These are phyloP conservation scores for Meiosimyza platycephala DNA, from an alignment of 2,888 invertebrate genomes.

Conservation along the genomic window DNA sequence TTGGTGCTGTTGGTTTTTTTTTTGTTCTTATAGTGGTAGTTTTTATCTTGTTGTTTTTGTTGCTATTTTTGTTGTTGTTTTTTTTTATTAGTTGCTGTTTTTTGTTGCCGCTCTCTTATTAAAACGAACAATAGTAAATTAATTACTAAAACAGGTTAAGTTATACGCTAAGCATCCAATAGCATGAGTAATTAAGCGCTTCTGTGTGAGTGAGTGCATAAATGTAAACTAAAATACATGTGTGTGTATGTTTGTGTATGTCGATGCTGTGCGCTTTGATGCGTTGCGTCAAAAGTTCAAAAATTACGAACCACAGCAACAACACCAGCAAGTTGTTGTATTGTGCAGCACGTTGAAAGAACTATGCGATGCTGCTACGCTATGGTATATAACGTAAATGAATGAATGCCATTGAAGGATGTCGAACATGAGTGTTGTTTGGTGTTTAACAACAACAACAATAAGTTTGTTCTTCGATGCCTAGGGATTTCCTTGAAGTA, in stretches of 20 bases:
- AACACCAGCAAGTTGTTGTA: neutral
- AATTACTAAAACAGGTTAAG: slow-evolving; percentile 66
- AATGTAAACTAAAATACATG: neutral
- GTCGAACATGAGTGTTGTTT: neutral
- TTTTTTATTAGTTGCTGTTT: slow-evolving; percentile 17
- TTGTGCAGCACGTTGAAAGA: neutral
- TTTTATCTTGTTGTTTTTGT: neutral
- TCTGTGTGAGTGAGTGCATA: slow-evolving; percentile 38
- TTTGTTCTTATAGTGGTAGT: neutral
- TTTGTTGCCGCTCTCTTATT: slow-evolving; percentile 56
- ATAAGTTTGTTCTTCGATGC: neutral
- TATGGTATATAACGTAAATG: too few relatives aligned
- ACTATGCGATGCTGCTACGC: too few relatives aligned
- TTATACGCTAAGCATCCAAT: slow-evolving; percentile 60
- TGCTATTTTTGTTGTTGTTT: slow-evolving; percentile 27
- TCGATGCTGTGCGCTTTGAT: slow-evolving; percentile 8
- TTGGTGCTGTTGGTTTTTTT: neutral
- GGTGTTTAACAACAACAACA: slow-evolving; percentile 4
- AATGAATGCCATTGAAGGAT: slow-evolving; percentile 6
- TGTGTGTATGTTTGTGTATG: neutral
- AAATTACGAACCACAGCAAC: slow-evolving; percentile 20
- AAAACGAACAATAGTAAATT: slow-evolving; percentile 66
- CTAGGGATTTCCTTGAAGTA: neutral
- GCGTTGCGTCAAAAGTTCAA: slow-evolving; percentile 27
- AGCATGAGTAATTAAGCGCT: slow-evolving; percentile 53